Percentiles rank a stretch among this genome's conserved stretches.
phyloP scores from a whole-genome alignment of 2,113 vertebrate species.

The Vanacampus margaritifer region DNA sequence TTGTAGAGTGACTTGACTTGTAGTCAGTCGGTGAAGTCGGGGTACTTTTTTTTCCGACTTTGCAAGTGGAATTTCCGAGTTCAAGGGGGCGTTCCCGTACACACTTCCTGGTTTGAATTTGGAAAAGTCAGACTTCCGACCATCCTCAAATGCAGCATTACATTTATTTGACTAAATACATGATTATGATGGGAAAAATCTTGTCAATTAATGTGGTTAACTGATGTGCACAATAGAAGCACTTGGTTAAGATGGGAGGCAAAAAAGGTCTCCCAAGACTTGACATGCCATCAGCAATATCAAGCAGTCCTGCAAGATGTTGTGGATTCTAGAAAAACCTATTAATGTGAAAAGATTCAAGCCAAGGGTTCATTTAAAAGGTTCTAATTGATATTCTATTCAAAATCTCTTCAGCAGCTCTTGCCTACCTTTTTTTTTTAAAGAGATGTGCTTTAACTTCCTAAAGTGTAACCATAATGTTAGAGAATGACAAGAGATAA shows the following conservation, averaged over 20 bases:
- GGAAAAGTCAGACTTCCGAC: too few species aligned
- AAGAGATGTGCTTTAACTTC: conserved; percentile 46
- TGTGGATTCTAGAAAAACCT: too few species aligned
- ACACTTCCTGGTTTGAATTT: too few species aligned
- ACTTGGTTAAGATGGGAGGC: not conserved
- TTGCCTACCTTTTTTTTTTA: conserved; percentile 19
- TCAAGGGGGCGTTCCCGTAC: too few species aligned
- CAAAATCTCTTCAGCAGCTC: conserved; percentile 7
- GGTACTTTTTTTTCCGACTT: too few species aligned
- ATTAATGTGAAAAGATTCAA: conserved; percentile 9
- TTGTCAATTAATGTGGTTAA: not conserved
- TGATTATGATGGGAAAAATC: not conserved
- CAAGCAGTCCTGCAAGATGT: not conserved
- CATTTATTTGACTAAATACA: not conserved
- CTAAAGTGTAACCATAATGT: conserved; percentile 55
- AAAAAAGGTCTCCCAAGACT: not conserved
- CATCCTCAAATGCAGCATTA: not conserved
- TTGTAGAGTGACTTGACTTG: too few species aligned
- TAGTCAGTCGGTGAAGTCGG: too few species aligned
- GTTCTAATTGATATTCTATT: too few species aligned
- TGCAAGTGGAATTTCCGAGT: too few species aligned
- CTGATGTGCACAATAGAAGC: not conserved
- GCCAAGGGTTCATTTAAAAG: conserved; percentile 12
- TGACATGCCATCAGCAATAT: conserved; percentile 1
- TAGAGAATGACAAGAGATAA: conserved; percentile 53